Conservation (phyloP, 2,888 invertebrate species). For the Carabus problematicus region DNA sequence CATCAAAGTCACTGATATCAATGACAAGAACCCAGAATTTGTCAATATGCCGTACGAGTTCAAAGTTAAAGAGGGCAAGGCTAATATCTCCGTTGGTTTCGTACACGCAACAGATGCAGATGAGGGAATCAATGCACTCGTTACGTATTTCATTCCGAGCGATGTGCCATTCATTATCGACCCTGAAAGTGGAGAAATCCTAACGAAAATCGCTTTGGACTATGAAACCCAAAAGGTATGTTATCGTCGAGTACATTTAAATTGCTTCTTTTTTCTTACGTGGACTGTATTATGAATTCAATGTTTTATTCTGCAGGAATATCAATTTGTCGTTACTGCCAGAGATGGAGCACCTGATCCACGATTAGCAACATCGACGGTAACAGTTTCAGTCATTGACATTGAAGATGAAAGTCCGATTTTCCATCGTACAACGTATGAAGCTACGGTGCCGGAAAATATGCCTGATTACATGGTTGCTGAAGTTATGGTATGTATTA, state of each 20-base stretch:
- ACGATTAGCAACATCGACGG: constrained; percentile 85
- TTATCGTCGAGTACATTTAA: constrained; percentile 43
- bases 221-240: constrained; percentile 80
- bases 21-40: constrained; percentile 91
- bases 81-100: constrained; percentile 72
- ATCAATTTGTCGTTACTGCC: constrained; percentile 86
- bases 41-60: constrained; percentile 82
- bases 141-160: constrained; percentile 80
- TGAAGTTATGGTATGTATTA: constrained; percentile 71
- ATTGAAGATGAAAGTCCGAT: constrained; percentile 83
- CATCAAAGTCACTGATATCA: constrained; percentile 88
- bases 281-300: not conserved
- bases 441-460: constrained; percentile 86
- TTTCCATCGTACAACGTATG: constrained; percentile 75
- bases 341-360: constrained; percentile 87
- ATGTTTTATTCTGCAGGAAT: constrained; percentile 63
- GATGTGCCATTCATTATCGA: constrained; percentile 83
- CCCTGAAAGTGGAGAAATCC: constrained; percentile 79
- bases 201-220: constrained; percentile 76
- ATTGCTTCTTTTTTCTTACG: too few species aligned
- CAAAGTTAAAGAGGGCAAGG: constrained; percentile 77
- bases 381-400: constrained; percentile 81
- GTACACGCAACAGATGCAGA: constrained; percentile 88
- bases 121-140: constrained; percentile 82
- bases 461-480: constrained; percentile 78